Conservation (phyloP, 2,888 invertebrate genomes). For the Tinea trinotella region DNA sequence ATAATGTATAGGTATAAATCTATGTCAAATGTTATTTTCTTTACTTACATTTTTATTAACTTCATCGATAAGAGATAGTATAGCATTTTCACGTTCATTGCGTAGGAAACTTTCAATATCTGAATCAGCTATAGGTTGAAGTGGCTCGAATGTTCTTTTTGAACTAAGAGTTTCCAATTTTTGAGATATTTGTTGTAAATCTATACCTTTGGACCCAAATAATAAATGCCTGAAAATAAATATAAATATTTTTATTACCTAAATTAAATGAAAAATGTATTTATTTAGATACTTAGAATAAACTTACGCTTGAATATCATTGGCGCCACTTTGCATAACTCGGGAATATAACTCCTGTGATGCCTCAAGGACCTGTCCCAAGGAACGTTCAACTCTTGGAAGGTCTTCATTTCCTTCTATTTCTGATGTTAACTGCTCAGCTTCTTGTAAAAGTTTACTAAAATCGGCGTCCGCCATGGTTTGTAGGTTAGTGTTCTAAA, state of each 20-base stretch:
- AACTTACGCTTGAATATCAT: conserved; percentile 93
- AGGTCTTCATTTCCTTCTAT: conserved; percentile 88
- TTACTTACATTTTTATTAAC: conserved; percentile 84
- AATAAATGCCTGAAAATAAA: conserved; percentile 81
- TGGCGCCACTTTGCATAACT: conserved; percentile 87
- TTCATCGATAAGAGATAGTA: conserved; percentile 91
- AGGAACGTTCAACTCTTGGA: conserved; percentile 88
- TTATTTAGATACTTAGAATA: conserved; percentile 18
- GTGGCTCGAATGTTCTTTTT: conserved; percentile 87
- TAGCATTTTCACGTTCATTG: conserved; percentile 95
- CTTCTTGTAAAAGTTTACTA: conserved; percentile 89
- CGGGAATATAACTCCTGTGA: conserved; percentile 90
- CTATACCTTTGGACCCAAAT: conserved; percentile 92
- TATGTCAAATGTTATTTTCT: too few relatives aligned
- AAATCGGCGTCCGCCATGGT: conserved; percentile 77
- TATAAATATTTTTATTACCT: neutral
- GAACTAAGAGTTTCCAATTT: conserved; percentile 91
- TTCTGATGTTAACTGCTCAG: conserved; percentile 92
- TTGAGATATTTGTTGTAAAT: conserved; percentile 93
- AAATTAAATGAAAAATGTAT: neutral
- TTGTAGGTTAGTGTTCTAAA: neutral
- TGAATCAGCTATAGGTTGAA: conserved; percentile 92
- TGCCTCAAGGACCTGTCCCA: conserved; percentile 92
- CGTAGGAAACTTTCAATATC: conserved; percentile 92
- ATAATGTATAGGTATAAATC: too few relatives aligned